Evolutionary conservation across 2,113 vertebrate species (phyloP), one percentile per base, ranked within the genome.

Genomic region (Bostrychus sinensis): DNA sequence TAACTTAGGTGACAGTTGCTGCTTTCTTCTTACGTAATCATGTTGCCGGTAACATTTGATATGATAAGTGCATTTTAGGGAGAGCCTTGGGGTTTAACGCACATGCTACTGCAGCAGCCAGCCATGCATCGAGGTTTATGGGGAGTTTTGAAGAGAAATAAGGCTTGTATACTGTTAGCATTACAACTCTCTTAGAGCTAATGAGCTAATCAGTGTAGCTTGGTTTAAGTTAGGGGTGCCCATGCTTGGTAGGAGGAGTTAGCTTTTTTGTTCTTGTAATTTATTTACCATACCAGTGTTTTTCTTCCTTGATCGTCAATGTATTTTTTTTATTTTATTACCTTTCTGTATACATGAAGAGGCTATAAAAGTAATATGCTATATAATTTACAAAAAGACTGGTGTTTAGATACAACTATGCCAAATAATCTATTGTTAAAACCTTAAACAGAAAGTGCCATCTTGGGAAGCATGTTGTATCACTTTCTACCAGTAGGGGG

Each of bases 1-100:
- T 93, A 95, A 96, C 95, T 97, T 98, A 95, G 94, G 96, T 97
- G 96, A 94, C 96, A 98, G 95, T 97, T 96, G 94, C 93, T 92
- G 94, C 95, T 93, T 94, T 74, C 38, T 46, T 91, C 78, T 84
- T 83, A 71, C 80, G 76, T 87, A 82, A 93, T 95, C 93, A 95
- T 95, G 91, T 91, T 93, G 94, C 96, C 94, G 77, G 95, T 96
- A 98, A 98, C 96, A 97, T 94, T 61, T 86, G 70, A n/a, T n/a
- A 88, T 74, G 5, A 32, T 9, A 39, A 66, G 65, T 76, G 82
- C 80, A 77, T 86, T 78, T 56, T 38, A 37, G 43, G 39, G 70
- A 50, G 80, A 86, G 77, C 72, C 62, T 60, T 69, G 73, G 60
- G 81, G 48, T 20, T 87, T 86, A 84, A 80, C 66, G 64, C 51